A percentile compares a stretch with the other conserved stretches of the same genome.
Conservation (phyloP, 2,113 vertebrate species). For the Reinhardtius hippoglossoides region DNA sequence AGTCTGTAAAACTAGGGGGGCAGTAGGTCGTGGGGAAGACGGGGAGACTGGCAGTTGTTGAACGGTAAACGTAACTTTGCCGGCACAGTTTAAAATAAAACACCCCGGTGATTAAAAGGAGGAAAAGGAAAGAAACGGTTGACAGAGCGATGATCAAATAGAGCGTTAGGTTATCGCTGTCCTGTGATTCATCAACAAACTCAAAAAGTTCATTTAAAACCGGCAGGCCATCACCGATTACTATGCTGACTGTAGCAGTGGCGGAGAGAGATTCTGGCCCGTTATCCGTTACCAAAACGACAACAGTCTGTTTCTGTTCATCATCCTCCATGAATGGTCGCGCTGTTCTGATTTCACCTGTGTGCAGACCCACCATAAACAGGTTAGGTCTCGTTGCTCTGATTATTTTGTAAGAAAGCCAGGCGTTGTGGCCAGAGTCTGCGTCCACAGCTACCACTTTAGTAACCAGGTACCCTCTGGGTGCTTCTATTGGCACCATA, state of each 20-base stretch:
- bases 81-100: slow-evolving; percentile 74
- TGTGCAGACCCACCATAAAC: slow-evolving; percentile 72
- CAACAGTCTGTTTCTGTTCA: slow-evolving; percentile 71
- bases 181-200: slow-evolving; percentile 58
- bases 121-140: slow-evolving; percentile 69
- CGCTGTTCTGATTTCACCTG: slow-evolving; percentile 74
- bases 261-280: slow-evolving; percentile 72
- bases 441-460: slow-evolving; percentile 84
- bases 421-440: slow-evolving; percentile 80
- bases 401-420: slow-evolving; percentile 78
- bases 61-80: slow-evolving; percentile 63
- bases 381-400: slow-evolving; percentile 70
- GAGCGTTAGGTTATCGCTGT: slow-evolving; percentile 65
- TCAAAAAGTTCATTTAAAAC: slow-evolving; percentile 71
- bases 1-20: slow-evolving; percentile 68
- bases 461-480: slow-evolving; percentile 84
- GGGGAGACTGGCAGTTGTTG: slow-evolving; percentile 64
- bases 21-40: slow-evolving; percentile 75
- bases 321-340: slow-evolving; percentile 69
- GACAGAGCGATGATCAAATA: slow-evolving; percentile 79
- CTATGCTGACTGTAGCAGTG: slow-evolving; percentile 73
- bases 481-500: slow-evolving; percentile 81
- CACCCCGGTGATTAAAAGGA: slow-evolving; percentile 69
- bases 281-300: slow-evolving; percentile 75
- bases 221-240: slow-evolving; percentile 67